These are phyloP conservation scores for Neria commutata DNA, from an alignment of 2,888 invertebrate species.

Conservation along the genomic window DNA sequence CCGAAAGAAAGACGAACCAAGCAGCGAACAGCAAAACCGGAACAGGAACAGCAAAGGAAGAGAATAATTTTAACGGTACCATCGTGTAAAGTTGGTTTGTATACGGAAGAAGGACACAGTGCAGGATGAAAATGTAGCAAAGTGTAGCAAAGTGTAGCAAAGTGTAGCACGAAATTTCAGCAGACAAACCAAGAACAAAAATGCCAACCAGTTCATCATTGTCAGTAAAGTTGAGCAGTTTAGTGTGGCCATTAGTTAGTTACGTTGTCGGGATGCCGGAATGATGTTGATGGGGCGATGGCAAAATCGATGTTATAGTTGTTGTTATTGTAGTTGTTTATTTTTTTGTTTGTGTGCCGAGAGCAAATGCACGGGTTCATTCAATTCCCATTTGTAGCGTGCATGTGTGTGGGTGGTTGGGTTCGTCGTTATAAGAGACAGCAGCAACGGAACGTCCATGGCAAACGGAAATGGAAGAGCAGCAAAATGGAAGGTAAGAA, in stretches of 20 bases:
- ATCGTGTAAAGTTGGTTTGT: conserved; percentile 3
- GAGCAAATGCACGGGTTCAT: background rate
- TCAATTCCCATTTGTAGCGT: background rate
- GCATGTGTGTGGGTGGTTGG: no score
- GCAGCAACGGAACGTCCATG: no score
- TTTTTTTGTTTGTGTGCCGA: conserved; percentile 11
- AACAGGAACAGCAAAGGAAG: background rate
- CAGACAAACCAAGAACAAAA: conserved; percentile 16
- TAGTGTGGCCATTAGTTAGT: conserved; percentile 34
- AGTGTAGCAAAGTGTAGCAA: conserved; percentile 16
- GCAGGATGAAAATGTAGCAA: background rate
- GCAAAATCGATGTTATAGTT: conserved; percentile 20
- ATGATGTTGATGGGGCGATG: conserved; percentile 21
- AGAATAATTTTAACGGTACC: conserved; percentile 2
- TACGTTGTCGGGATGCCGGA: conserved; percentile 22
- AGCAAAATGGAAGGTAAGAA: no score
- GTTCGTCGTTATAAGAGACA: no score
- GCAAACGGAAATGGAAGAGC: no score
- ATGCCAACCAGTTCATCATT: conserved; percentile 36
- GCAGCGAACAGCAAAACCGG: background rate
- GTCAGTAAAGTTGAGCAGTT: conserved; percentile 38
- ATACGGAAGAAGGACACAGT: background rate
- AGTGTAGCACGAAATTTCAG: conserved; percentile 5
- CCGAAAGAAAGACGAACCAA: background rate
- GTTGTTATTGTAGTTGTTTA: conserved; percentile 14